Base-by-base conservation (phyloP, 1,140 invertebrate genomes). In the Bombus sylvicola region DNA sequence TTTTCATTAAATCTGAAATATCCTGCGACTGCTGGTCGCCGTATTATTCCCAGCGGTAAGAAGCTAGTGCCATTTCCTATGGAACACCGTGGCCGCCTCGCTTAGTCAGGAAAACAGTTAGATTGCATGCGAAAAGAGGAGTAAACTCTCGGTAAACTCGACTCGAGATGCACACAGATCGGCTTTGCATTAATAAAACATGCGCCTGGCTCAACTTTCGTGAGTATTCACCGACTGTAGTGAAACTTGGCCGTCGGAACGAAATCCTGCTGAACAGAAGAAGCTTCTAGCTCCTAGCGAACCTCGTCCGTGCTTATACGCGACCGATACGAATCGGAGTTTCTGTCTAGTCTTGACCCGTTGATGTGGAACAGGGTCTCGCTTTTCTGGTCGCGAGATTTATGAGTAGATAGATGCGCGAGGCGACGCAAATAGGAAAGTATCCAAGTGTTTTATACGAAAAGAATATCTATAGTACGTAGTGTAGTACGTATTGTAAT, bases 171-270 rank as follows among this genome's bases (percentile, higher is more conserved):
- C 89, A 75, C 77, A 79, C 93, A 93, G 88, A 75, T 85, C 92
- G 94, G 89, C 93, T 94, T 62, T 94, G 95, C 84, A 87, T 87
- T 91, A 82, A 94, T 85, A 87, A 92, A 75, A 91, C 95, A 85
- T 92, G 91, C 59, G 78, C 57, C 41, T 43, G 64, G 74, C 78
- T 77, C 77, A 66, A 69, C 81, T 84, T 87, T 68, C 59, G 81
- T 62, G 57, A 73, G 66, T 80, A 74, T 81, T 85, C 80, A 31
- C 62, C 80, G 64, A n/a, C 37, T 76, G 31, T 0, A 39, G 37
- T n/a, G 59, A 28, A 85, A 85, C 37, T 84, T 79, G 76, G 31
- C 10, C 13, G 64, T 73, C 57, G 28, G 47, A 53, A 72, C 76
- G 13, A 69, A 68, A 43, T 28, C 25, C 1, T 2, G 10, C 5